Evolutionary conservation across 2,888 invertebrate genomes (phyloP).

Genomic region (Drosophila limbata): DNA sequence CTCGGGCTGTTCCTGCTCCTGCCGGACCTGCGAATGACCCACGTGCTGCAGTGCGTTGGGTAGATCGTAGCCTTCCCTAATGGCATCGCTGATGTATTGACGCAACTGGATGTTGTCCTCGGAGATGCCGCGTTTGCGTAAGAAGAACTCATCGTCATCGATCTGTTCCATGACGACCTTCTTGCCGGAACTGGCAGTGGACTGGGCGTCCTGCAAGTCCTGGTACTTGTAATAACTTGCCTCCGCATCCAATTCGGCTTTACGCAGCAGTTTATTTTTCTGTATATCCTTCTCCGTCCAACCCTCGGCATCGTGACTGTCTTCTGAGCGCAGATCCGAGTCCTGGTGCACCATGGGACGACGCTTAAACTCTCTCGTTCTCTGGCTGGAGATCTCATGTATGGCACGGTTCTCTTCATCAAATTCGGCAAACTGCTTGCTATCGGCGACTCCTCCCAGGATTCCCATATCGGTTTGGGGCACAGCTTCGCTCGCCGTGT

Average conservation of each 20-base stretch:
- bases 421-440: conserved; percentile 87
- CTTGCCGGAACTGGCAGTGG: conserved; percentile 88
- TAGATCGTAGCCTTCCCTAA: conserved; percentile 90
- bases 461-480: conserved; percentile 78
- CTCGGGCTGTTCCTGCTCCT: conserved; percentile 41
- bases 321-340: conserved; percentile 85
- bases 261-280: conserved; percentile 82
- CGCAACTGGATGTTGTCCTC: conserved; percentile 92
- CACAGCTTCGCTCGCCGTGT: conserved; percentile 85
- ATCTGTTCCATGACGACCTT: conserved; percentile 93
- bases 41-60: conserved; percentile 89
- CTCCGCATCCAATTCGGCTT: conserved; percentile 83
- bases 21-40: conserved; percentile 81
- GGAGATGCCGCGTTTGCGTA: conserved; percentile 92
- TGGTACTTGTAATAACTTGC: conserved; percentile 81
- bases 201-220: conserved; percentile 86
- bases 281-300: conserved; percentile 85
- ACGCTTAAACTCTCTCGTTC: conserved; percentile 84
- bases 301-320: conserved; percentile 84
- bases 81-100: conserved; percentile 91
- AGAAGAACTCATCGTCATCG: conserved; percentile 94
- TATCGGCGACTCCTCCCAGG: conserved; percentile 85
- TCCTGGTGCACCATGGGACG: conserved; percentile 85
- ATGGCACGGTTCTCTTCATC: conserved; percentile 87
- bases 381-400: conserved; percentile 85